phyloP scores from a whole-genome alignment of 2,113 vertebrate species.

The Dicerorhinus sumatrensis region DNA sequence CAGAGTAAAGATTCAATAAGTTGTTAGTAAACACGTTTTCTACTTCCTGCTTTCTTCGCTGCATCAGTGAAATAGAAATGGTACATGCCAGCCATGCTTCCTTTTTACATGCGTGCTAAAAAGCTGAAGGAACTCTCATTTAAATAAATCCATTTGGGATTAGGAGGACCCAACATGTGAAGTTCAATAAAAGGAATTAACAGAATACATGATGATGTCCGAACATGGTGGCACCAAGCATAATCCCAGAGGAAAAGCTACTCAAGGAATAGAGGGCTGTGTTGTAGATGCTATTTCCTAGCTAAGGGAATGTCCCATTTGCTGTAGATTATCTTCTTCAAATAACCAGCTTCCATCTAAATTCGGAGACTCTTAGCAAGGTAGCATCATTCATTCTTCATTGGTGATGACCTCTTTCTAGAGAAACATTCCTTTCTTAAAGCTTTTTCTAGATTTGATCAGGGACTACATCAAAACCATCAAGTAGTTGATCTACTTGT shows the following conservation, averaged over 20 bases:
- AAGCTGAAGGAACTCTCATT: neutral
- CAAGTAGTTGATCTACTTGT: neutral
- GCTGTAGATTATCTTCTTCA: neutral
- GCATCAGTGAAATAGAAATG: neutral
- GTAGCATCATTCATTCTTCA: neutral
- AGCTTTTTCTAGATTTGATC: neutral
- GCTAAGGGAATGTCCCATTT: neutral
- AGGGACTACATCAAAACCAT: neutral
- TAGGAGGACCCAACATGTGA: neutral
- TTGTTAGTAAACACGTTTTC: neutral
- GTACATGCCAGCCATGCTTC: neutral
- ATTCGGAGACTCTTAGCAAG: neutral
- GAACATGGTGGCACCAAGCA: fast-evolving
- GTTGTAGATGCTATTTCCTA: neutral
- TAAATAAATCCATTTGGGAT: neutral
- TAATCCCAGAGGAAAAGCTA: neutral
- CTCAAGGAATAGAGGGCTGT: neutral
- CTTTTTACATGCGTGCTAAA: neutral
- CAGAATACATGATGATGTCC: neutral
- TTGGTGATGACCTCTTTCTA: neutral
- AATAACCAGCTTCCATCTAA: neutral
- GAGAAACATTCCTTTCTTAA: neutral
- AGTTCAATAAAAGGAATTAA: neutral
- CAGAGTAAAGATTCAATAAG: neutral
- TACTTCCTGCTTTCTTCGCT: neutral